Evolutionary conservation across 2,113 vertebrate species (phyloP).

Genomic region (Pollachius pollachius): DNA sequence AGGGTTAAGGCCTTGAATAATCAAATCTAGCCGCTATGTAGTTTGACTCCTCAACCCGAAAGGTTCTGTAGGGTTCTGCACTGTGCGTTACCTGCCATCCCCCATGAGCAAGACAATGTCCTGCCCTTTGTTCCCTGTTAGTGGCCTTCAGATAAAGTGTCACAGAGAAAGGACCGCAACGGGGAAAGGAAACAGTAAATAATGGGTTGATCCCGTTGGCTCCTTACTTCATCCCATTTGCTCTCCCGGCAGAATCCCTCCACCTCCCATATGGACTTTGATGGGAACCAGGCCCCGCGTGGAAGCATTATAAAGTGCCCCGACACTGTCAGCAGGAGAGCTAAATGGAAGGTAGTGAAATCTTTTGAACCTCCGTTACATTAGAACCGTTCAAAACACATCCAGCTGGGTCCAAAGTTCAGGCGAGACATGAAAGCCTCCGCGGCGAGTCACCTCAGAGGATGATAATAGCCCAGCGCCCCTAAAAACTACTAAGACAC

Average conservation of each 20-base stretch:
- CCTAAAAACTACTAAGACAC: slow-evolving; percentile 76
- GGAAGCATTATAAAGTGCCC: slow-evolving; percentile 79
- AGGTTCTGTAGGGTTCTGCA: no score
- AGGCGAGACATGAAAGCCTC: slow-evolving; percentile 75
- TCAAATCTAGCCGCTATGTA: no score
- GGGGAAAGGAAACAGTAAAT: slow-evolving; percentile 35
- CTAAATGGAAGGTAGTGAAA: slow-evolving; percentile 81
- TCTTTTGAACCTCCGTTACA: slow-evolving; percentile 83
- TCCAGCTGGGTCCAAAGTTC: slow-evolving; percentile 81
- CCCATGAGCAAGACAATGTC: no score
- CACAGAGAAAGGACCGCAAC: no score
- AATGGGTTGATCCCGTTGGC: slow-evolving; percentile 41
- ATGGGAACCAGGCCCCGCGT: slow-evolving; percentile 78
- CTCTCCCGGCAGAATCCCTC: slow-evolving; percentile 55
- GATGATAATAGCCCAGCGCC: slow-evolving; percentile 74
- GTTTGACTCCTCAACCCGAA: no score
- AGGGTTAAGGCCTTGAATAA: no score
- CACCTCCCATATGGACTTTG: slow-evolving; percentile 69
- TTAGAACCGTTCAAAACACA: slow-evolving; percentile 84
- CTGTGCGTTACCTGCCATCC: no score
- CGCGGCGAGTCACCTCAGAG: slow-evolving; percentile 71
- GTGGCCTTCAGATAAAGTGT: no score
- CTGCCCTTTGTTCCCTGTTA: no score
- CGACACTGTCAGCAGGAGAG: slow-evolving; percentile 79
- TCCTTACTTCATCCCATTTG: slow-evolving; percentile 58